Evolutionary conservation across 2,797 vertebrate genomes (phyloP).

Genomic region (Lycodopsis pacificus): DNA sequence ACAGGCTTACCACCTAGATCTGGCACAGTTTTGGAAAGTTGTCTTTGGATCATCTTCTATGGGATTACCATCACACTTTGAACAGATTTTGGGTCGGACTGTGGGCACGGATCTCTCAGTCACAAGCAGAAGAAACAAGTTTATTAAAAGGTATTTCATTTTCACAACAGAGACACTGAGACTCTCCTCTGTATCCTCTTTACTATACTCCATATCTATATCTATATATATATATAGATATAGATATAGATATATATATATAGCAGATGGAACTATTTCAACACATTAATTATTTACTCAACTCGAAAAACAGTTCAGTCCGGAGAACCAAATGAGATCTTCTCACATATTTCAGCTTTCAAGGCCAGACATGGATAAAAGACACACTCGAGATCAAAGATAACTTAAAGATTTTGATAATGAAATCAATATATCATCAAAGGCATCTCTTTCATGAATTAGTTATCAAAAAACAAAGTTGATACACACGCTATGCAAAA

Average conservation of each 20-base stretch:
- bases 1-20: conserved; percentile 25
- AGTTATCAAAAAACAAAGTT: conserved; percentile 81
- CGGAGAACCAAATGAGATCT: conserved; percentile 75
- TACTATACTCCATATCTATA: conserved; percentile 22
- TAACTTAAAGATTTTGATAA: conserved; percentile 79
- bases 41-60: conserved; percentile 58
- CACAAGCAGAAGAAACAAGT: conserved; percentile 50
- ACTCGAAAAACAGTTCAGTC: conserved; percentile 76
- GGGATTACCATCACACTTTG: conserved; percentile 50
- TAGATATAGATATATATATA: background rate
- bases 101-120: conserved; percentile 47
- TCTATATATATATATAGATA: conserved; percentile 34
- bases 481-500: conserved; percentile 53
- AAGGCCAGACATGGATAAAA: conserved; percentile 74
- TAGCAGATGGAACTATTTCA: conserved; percentile 75
- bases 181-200: conserved; percentile 40
- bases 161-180: conserved; percentile 55
- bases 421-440: conserved; percentile 83
- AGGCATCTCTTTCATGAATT: conserved; percentile 78
- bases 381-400: conserved; percentile 71
- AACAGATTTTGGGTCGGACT: conserved; percentile 43
- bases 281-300: conserved; percentile 79
- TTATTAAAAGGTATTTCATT: conserved; percentile 72
- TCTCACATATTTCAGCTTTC: conserved; percentile 74
- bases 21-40: conserved; percentile 53